Conservation (phyloP, 2,113 vertebrate genomes). For the Barbus barbus region DNA sequence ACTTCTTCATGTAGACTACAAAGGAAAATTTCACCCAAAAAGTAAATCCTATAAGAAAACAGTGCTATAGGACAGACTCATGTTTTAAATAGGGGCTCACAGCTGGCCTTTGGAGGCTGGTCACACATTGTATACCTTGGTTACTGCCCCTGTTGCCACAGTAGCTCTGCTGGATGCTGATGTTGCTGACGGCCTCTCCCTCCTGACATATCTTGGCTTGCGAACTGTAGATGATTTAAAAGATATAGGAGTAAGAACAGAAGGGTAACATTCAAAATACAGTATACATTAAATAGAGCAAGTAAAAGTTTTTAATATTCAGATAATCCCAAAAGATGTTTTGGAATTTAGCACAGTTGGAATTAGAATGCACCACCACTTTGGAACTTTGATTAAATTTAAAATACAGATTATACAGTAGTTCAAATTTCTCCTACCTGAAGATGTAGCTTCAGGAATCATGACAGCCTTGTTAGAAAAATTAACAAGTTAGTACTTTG, state of each 20-base stretch:
- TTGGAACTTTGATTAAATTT: background rate
- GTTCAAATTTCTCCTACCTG: constrained; percentile 77
- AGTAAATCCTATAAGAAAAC: constrained; percentile 26
- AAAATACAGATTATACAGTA: background rate
- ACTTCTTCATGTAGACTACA: background rate
- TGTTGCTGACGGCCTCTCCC: constrained; percentile 70
- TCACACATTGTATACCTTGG: constrained; percentile 70
- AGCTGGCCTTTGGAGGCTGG: constrained; percentile 13
- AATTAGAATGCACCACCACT: background rate
- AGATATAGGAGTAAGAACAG: no score
- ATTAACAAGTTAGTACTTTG: background rate
- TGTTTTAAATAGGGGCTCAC: background rate
- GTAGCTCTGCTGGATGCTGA: constrained; percentile 59
- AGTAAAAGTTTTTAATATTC: background rate
- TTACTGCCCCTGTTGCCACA: constrained; percentile 64
- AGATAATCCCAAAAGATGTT: background rate
- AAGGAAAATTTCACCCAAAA: constrained; percentile 3
- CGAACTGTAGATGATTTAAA: constrained; percentile 64
- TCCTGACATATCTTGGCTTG: constrained; percentile 77
- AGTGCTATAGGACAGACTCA: background rate
- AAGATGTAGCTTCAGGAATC: constrained; percentile 83
- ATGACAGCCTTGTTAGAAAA: constrained; percentile 82
- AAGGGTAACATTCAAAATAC: no score
- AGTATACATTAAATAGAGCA: no score
- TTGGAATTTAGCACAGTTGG: background rate